These are phyloP conservation scores for Chamaetylas fuelleborni DNA, from an alignment of 2,113 vertebrate species.

Conservation along the genomic window DNA sequence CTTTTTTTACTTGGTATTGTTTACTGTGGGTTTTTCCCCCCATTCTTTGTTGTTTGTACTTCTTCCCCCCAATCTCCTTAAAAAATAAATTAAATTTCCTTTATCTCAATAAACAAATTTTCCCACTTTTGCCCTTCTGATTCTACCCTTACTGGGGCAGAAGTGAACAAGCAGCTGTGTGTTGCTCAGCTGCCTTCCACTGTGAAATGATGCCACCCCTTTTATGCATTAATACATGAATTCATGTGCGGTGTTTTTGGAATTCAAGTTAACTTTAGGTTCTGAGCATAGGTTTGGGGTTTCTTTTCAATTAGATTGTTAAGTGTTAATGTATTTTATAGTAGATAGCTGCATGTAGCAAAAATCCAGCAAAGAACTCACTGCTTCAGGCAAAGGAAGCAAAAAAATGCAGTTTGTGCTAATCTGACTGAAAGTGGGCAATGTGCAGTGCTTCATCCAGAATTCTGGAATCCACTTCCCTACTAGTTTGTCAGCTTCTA, in stretches of 20 bases:
- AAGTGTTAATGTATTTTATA: background rate
- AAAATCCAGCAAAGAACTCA: background rate
- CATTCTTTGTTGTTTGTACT: background rate
- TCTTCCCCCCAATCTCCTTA: fast-evolving
- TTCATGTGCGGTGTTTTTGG: background rate
- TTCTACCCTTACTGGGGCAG: background rate
- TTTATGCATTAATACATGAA: background rate
- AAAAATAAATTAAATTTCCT: background rate
- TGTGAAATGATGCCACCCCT: background rate
- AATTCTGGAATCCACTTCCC: background rate
- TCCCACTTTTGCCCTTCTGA: background rate
- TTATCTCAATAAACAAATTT: background rate
- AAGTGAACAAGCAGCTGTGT: background rate
- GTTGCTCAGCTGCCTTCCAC: background rate
- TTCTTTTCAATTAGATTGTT: background rate
- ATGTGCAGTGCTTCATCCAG: background rate
- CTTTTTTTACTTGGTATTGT: background rate
- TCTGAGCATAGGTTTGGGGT: background rate
- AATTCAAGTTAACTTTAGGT: background rate
- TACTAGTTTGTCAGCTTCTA: background rate
- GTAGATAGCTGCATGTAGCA: background rate
- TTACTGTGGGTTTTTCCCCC: fast-evolving
- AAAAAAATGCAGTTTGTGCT: background rate
- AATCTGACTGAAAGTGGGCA: background rate
- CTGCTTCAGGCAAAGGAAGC: background rate